These are phyloP conservation scores for Digitonthophagus gazella DNA, from an alignment of 2,888 invertebrate genomes.

Conservation along the genomic window DNA sequence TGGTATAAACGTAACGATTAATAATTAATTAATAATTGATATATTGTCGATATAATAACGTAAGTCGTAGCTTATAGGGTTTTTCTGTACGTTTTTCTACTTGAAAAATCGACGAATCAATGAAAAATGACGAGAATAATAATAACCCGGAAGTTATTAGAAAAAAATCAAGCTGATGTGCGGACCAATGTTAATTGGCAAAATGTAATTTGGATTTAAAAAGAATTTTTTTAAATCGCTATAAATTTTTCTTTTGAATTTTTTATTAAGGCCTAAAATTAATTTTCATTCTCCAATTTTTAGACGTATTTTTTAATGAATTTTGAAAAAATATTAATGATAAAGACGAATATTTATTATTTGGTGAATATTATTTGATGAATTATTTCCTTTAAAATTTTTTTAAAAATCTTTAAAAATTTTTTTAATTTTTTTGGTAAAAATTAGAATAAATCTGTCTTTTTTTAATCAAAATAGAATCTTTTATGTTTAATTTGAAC, in stretches of 20 bases:
- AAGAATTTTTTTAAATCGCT: background rate
- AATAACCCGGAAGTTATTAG: background rate
- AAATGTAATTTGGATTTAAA: background rate
- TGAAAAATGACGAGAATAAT: background rate
- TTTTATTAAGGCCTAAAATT: background rate
- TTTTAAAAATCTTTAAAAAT: no score
- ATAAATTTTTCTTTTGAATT: background rate
- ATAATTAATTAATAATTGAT: background rate
- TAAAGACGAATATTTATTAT: no score
- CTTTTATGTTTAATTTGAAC: no score
- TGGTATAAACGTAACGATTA: constrained; percentile 11
- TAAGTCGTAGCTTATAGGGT: background rate
- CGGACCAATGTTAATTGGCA: background rate
- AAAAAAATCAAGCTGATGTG: background rate
- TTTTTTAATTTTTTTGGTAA: no score
- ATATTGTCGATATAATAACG: background rate
- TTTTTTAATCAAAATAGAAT: no score
- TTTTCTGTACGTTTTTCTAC: background rate
- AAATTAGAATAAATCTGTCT: no score
- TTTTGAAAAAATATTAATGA: no score
- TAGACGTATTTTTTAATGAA: no score
- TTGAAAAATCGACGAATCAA: background rate
- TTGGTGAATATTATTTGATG: no score
- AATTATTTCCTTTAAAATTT: no score
- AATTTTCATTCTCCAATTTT: no score